Evolutionary conservation across 1,140 invertebrate genomes (phyloP), one percentile per base, ranked within the genome.

Genomic region (Probaryconus sp.): DNA sequence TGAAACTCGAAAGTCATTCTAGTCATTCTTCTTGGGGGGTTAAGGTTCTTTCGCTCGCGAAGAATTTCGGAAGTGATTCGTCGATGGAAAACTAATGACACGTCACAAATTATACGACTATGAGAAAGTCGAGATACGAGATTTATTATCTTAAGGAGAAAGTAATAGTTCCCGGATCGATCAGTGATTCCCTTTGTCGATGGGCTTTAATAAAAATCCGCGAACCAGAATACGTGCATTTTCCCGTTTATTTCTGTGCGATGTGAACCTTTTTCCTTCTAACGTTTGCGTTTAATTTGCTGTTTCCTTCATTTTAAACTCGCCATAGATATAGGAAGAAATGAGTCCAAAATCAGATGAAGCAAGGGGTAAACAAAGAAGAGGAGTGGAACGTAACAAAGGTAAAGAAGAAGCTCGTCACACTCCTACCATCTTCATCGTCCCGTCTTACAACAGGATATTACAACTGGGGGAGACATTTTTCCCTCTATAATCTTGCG

Each of bases 281-380:
- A 75, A 79, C 76, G 70, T 70, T 76, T 68, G 61, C 76, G 60
- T 79, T 80, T 81, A 83, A 83, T 83, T 80, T 70, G 76, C 69
- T 55, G 72, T 76, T 79, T 79, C 68, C 77, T 74, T 55, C 70
- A 70, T 77, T 10, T 18, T 71, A 58, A 37, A 18, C 21, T 40
- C 30, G 48, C 33, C 45, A 50, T 37, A 53, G 18, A 51, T 48
- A 35, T 24, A 45, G 20, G 24, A 5, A 20, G 35, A 33, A 16
- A 18, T 31, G 17, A 60, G 31, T n/a, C 31, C n/a, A n/a, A n/a
- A 21, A 24, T 31, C 24, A 28, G 45, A 37, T 38, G 37, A 20
- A 20, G 42, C 17, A 35, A 45, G 42, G 38, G 31, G 51, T 51
- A 47, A 63, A 61, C 55, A 47, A 47, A 50, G 24, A 64, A 24